phyloP scores from a whole-genome alignment of 1,140 invertebrate genomes.

The Muscidifurax raptorellus region DNA sequence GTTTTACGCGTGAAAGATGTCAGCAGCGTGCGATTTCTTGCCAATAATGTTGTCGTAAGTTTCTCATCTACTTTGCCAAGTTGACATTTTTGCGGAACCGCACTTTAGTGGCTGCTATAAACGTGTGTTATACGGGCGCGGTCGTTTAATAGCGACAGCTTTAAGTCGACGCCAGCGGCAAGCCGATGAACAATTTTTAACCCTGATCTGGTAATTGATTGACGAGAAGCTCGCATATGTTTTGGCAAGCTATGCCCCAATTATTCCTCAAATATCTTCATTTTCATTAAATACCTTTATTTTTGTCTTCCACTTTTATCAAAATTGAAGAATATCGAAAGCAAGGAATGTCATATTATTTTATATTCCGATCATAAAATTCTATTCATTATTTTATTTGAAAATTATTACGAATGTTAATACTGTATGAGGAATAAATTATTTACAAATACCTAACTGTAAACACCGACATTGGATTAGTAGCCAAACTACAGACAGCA shows the following conservation, averaged over 20 bases:
- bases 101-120: conserved; percentile 11
- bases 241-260: not conserved
- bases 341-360: no score
- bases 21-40: conserved; percentile 4
- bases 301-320: not conserved
- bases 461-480: not conserved
- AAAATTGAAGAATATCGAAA: no score
- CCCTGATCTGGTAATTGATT: conserved; percentile 24
- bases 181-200: conserved; percentile 34
- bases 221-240: not conserved
- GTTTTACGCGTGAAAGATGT: conserved; percentile 25
- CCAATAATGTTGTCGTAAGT: conserved; percentile 32
- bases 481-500: not conserved
- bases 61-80: conserved; percentile 24
- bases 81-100: conserved; percentile 44
- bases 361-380: no score
- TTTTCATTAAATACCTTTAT: conserved; percentile 21
- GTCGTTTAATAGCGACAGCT: conserved; percentile 17
- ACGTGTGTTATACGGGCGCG: not conserved
- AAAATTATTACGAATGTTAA: no score
- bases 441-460: not conserved
- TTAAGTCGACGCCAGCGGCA: conserved; percentile 31
- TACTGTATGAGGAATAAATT: not conserved
- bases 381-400: no score
- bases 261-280: conserved; percentile 5